A percentile compares a stretch with the other conserved stretches of the same genome.
Conservation (phyloP, 2,797 vertebrate species). For the Pseudochaenichthys georgianus region DNA sequence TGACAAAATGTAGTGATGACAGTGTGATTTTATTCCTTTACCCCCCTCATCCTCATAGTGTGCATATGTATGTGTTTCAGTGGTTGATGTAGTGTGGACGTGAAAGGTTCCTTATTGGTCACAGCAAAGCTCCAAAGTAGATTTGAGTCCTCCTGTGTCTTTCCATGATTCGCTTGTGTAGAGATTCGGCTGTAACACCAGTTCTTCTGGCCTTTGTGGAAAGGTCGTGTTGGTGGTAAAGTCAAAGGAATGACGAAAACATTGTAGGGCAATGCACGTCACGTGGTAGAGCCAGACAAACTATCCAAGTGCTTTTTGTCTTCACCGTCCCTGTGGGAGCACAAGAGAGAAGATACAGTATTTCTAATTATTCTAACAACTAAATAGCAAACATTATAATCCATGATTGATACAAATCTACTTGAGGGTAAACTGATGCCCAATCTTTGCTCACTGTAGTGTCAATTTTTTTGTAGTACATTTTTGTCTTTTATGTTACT, state of each 20-base stretch:
- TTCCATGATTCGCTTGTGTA: slow-evolving; percentile 17
- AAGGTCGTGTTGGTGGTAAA: slow-evolving; percentile 50
- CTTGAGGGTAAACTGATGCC: background rate
- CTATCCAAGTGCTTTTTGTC: slow-evolving; percentile 47
- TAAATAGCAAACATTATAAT: background rate
- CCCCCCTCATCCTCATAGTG: slow-evolving; percentile 27
- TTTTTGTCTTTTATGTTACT: background rate
- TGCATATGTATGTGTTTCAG: slow-evolving; percentile 46
- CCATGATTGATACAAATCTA: background rate
- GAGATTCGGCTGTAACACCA: slow-evolving; percentile 36
- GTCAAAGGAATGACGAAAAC: slow-evolving; percentile 61
- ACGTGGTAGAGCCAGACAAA: slow-evolving; percentile 50
- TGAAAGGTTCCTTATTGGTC: slow-evolving; percentile 41
- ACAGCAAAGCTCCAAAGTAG: slow-evolving; percentile 28
- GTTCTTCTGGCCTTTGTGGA: slow-evolving; percentile 49
- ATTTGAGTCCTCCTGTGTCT: slow-evolving; percentile 24
- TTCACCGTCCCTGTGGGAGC: slow-evolving; percentile 42
- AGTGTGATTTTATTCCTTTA: slow-evolving; percentile 39
- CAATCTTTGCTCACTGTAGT: background rate
- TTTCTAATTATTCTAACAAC: background rate
- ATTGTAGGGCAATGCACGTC: slow-evolving; percentile 51
- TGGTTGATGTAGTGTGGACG: slow-evolving; percentile 68
- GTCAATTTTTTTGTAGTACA: background rate
- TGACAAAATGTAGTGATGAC: slow-evolving; percentile 73
- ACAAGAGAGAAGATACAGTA: slow-evolving; percentile 11